Evolutionary conservation across 2,113 vertebrate species (phyloP), one percentile per base, ranked within the genome.

Genomic region (Proterorhinus semilunaris): DNA sequence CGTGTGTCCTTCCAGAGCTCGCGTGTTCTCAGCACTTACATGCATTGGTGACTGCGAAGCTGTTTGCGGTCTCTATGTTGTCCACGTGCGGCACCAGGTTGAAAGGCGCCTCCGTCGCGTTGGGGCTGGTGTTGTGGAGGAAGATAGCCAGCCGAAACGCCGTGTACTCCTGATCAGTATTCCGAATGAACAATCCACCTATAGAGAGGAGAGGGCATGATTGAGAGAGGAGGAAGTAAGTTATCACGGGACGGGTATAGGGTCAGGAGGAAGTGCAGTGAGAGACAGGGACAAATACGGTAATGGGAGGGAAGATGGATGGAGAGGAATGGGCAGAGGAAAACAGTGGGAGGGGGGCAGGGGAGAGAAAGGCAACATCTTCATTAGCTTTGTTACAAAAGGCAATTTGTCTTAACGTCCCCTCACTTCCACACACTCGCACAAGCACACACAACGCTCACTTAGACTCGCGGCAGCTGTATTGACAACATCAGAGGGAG

Each of bases 111-210:
- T 99, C 97, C 0, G 97, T 98, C 62, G 95, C 96, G 77, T 99
- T 99, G 59, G 98, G 98, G 89, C 97, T 99, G 91, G 97, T 99
- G 90, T 99, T 99, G 92, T 99, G 98, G 82, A 98, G 95, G 93
- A 99, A 99, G 91, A 99, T 98, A 72, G 97, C 96, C 91, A 99
- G 91, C 79, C 96, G 95, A 83, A 99, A 99, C 72, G 96, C 97
- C 71, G 96, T 99, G 86, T 99, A 99, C 91, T 99, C 98, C 95
- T 99, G 98, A 94, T 99, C 98, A 81, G 97, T 98, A 93, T 99
- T 98, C 93, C 97, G 94, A 93, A 99, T 99, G 94, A 99, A 98
- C 91, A 99, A 92, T 80, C 97, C 97, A 91, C 98, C 97, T 99
- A 55, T 21, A 27, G 89, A 58, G 87, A 79, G 73, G 42, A 69